Base-by-base conservation (phyloP, 2,888 invertebrate genomes). In the Ectobius pallidus region DNA sequence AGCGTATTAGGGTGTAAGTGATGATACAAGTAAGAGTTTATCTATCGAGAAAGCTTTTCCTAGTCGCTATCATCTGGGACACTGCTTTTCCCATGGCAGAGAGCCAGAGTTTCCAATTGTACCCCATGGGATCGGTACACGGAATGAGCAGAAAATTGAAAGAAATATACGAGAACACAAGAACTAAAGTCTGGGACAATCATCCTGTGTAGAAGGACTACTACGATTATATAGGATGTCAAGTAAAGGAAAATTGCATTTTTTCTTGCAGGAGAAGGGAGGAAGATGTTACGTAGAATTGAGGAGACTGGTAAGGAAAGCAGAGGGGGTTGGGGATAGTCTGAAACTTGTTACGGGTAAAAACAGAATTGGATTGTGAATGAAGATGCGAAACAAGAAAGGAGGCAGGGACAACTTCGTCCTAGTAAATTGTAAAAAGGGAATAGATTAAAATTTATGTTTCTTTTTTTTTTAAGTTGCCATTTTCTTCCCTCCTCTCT, bases 61-160 rank as follows among this genome's bases (percentile, higher is more conserved):
- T 34, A 34, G 34, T 34, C 34, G 34, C 11, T 34, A 11, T 11
- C 6, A 11, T 34, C 34, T 34, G 6, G 11, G n/a, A 18, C 20
- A 3, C 49, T 20, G 6, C 20, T 18, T 1, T 6, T 52, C 22
- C 20, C 49, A 52, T 22, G 52, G 11, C 18, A 2, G 46, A 1
- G 1, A 44, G 44, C 0, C 1, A 46, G 52, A 52, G 52, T 52
- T 52, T 52, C 52, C 52, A 25, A 25, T 49, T 52, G 52, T 16
- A 25, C 14, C 52, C 20, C 22, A 6, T 4, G 52, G 70, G 61
- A 39, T 18, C 14, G 20, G 18, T 27, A 20, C 22, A 25, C 32
- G 52, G 74, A 74, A 74, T 71, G 74, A 74, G 74, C 69, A 68
- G 69, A 74, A 74, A 74, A 74, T 74, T 74, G 72, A 68, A 72